Evolutionary conservation across 2,797 vertebrate genomes (phyloP).

Genomic region (Sparus aurata): DNA sequence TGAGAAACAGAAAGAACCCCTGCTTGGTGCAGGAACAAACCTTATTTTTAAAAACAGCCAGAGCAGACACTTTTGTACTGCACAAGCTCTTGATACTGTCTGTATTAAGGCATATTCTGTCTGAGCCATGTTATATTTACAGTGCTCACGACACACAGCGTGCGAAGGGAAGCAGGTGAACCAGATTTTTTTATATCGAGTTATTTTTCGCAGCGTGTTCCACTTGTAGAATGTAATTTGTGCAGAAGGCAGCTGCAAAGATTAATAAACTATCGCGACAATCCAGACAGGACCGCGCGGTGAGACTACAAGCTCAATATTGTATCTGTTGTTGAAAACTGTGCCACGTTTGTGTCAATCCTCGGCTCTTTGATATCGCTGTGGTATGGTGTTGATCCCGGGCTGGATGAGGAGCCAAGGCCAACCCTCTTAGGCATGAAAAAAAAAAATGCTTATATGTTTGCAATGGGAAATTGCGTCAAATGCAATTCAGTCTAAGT

Average conservation of each 20-base stretch:
- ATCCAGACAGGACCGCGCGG: constrained; percentile 27
- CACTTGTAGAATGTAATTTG: constrained; percentile 25
- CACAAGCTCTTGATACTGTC: background rate
- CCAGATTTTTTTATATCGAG: background rate
- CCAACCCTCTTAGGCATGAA: constrained; percentile 30
- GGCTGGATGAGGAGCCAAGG: constrained; percentile 41
- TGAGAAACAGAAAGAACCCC: background rate
- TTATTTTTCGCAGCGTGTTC: constrained; percentile 25
- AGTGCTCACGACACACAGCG: background rate
- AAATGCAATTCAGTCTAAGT: constrained; percentile 28
- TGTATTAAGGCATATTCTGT: background rate
- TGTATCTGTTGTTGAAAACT: constrained; percentile 30
- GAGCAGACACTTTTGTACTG: background rate
- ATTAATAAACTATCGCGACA: constrained; percentile 29
- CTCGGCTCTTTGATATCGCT: constrained; percentile 43
- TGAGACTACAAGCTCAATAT: constrained; percentile 20
- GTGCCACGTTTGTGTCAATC: constrained; percentile 53
- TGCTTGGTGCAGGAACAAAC: background rate
- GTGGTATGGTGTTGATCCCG: constrained; percentile 62
- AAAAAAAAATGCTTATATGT: constrained; percentile 47
- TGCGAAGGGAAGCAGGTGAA: background rate
- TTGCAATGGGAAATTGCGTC: constrained; percentile 27
- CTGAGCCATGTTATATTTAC: background rate
- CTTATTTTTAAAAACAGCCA: background rate
- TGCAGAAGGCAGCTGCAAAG: constrained; percentile 31